Base-by-base conservation (phyloP, 2,797 vertebrate genomes). In the Cebuella pygmaea region DNA sequence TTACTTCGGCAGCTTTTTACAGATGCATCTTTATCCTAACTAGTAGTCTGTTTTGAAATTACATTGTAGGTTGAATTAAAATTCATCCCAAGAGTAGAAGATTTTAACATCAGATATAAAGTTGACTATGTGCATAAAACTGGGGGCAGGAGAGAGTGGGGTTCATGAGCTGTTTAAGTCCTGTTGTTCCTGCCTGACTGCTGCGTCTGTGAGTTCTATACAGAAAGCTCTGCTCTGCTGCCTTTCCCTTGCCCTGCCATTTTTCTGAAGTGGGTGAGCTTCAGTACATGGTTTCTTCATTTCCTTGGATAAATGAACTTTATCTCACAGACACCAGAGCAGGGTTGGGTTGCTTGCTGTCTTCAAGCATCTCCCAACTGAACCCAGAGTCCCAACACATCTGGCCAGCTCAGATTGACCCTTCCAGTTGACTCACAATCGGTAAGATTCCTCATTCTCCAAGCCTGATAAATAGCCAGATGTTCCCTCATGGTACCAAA, bases 361-460 rank as follows among this genome's bases (percentile, higher is more conserved):
- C 27, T 83, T 78, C 22, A 27, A 19, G 4, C 8, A 30, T 5
- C 33, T 84, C 33, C 22, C 9, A 44, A 10, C 10, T 88, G 57
- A 91, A 9, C 8, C 41, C 14, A 5, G 24, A 36, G 1, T 8
- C 20, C 2, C 2, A 12, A 9, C 1, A 44, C 2, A 52, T 20
- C 14, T 33, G 15, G 7, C 4, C 50, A 57, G 36, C 26, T 30
- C 64, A n/a, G 30, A 48, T 3, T 10, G 30, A n/a, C 17, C 41
- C 11, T 61, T 52, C 4, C 8, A 13, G 15, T n/a, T 13, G 39
- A 19, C 10, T 61, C n/a, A 52, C 14, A 0, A 24, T 67, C 80
- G 41, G 0, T 27, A 48, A 27, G 19, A 67, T 44, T 44, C 1
- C 4, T 93, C 59, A 17, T 11, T 22, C 27, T 46, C 12, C 22